Evolutionary conservation across 2,797 vertebrate species (phyloP).

Genomic region (Scyliorhinus canicula): DNA sequence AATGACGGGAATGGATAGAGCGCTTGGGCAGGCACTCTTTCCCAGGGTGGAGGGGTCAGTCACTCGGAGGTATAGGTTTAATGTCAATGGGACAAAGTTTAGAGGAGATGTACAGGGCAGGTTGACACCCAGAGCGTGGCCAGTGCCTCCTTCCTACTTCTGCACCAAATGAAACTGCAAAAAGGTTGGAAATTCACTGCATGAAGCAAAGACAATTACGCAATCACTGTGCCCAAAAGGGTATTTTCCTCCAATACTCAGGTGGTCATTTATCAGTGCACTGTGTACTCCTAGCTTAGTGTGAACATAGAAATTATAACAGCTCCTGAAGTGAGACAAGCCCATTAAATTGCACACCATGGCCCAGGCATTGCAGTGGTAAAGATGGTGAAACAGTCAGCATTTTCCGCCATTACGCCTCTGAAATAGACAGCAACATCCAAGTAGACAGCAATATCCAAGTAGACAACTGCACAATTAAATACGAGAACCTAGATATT

Average conservation of each 20-base stretch:
- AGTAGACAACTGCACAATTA: background rate
- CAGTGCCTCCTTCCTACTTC: too few relatives aligned
- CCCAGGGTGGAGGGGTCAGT: too few relatives aligned
- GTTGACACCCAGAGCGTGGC: too few relatives aligned
- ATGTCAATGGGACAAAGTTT: too few relatives aligned
- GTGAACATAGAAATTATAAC: background rate
- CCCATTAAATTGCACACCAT: background rate
- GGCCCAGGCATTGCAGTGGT: background rate
- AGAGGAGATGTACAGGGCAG: too few relatives aligned
- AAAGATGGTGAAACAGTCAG: background rate
- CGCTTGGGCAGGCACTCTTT: too few relatives aligned
- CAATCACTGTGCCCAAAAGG: background rate
- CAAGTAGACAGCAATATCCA: background rate
- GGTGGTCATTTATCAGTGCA: background rate
- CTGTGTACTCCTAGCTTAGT: background rate
- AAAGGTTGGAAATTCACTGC: background rate
- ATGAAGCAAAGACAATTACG: background rate
- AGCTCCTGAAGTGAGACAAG: background rate
- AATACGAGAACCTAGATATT: background rate
- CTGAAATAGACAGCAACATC: background rate
- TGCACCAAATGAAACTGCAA: background rate
- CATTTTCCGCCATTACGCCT: background rate
- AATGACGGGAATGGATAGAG: too few relatives aligned
- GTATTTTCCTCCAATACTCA: background rate
- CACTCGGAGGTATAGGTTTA: too few relatives aligned